phyloP scores from a whole-genome alignment of 1,140 invertebrate genomes.

The Trinorchestia longiramus region DNA sequence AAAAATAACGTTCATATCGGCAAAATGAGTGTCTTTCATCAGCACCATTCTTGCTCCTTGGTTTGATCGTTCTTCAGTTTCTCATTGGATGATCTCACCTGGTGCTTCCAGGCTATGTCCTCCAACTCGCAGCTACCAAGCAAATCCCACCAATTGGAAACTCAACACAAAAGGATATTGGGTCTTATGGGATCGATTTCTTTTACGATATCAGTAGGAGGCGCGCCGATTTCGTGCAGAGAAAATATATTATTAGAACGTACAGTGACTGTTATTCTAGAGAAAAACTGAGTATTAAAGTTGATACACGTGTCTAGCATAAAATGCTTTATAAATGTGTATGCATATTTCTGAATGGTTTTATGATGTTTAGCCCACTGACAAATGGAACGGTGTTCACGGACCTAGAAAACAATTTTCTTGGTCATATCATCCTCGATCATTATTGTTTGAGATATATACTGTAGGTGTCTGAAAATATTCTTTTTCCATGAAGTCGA shows the following conservation, averaged over 20 bases:
- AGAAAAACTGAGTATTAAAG: too few relatives aligned
- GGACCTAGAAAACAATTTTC: not conserved
- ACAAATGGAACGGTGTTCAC: not conserved
- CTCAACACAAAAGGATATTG: not conserved
- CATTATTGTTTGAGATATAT: not conserved
- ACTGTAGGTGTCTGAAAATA: not conserved
- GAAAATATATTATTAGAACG: not conserved
- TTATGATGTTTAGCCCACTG: not conserved
- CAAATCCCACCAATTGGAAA: not conserved
- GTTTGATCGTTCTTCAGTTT: not conserved
- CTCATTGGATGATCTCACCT: not conserved
- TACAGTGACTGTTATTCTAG: not conserved
- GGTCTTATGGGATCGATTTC: not conserved
- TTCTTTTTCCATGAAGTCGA: not conserved
- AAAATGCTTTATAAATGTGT: not conserved
- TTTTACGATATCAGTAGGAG: not conserved
- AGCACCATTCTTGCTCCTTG: not conserved
- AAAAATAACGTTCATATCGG: too few relatives aligned
- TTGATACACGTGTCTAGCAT: not conserved
- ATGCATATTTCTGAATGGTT: not conserved
- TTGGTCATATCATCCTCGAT: not conserved
- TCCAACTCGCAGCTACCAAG: not conserved
- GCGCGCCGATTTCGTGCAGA: not conserved
- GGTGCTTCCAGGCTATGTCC: not conserved
- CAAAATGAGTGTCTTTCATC: not conserved